Percentiles rank a stretch among this genome's conserved stretches.
Conservation (phyloP, 2,797 vertebrate genomes). For the Sebastes minor region DNA sequence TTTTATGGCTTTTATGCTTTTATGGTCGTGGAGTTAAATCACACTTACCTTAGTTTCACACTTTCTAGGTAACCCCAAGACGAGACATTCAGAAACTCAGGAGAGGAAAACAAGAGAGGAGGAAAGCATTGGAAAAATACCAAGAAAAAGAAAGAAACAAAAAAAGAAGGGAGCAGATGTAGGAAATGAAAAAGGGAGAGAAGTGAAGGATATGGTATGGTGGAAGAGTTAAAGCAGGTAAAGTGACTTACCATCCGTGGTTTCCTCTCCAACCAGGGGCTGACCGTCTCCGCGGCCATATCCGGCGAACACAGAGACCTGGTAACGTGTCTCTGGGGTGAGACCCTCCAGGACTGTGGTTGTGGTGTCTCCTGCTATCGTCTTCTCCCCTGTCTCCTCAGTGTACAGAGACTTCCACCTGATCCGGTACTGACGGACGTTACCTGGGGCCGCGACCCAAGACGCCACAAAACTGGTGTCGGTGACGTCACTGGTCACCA, state of each 20-base stretch:
- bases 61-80: conserved; percentile 10
- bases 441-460: conserved; percentile 93
- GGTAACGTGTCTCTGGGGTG: conserved; percentile 95
- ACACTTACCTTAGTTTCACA: conserved; percentile 23
- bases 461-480: conserved; percentile 90
- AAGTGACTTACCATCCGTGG: conserved; percentile 89
- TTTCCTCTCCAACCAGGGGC: conserved; percentile 91
- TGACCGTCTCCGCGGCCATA: conserved; percentile 92
- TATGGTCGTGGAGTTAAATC: conserved; percentile 15
- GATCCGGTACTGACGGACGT: conserved; percentile 90
- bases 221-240: conserved; percentile 43
- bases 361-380: conserved; percentile 84
- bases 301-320: conserved; percentile 89
- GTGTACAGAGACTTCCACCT: conserved; percentile 92
- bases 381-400: conserved; percentile 89
- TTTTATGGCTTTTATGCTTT: conserved; percentile 14
- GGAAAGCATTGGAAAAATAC: background rate
- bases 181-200: background rate
- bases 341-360: conserved; percentile 89
- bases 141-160: background rate
- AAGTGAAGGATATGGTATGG: background rate
- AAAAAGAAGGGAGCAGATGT: background rate
- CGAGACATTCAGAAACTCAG: background rate
- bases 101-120: background rate
- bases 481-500: conserved; percentile 92